Base-by-base conservation (phyloP, 2,888 invertebrate species). In the Autographa pulchrina region DNA sequence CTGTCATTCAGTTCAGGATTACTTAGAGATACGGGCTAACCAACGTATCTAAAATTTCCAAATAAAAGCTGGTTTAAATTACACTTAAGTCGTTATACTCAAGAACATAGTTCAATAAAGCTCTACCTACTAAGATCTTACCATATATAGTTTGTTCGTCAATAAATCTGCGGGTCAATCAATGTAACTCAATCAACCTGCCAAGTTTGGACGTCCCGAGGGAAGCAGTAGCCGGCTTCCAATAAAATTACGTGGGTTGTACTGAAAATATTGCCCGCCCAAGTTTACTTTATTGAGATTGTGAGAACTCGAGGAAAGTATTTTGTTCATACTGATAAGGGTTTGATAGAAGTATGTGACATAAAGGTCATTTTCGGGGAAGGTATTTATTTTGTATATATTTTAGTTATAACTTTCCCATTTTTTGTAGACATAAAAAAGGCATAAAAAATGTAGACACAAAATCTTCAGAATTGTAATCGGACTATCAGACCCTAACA, bases 161-260 rank as follows among this genome's bases (percentile, higher is more conserved):
- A 6, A 48, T 48, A 48, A 56, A 56, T 56, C 54, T 56, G 25
- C 5, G 13, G 54, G 9, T 25, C 54, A 56, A 56, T 56, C 54
- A 56, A 56, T 25, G 54, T 56, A 56, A 25, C 54, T 56, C 54
- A 56, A 56, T 56, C 54, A 56, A 56, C 25, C 54, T 56, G 54
- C 25, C 54, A 20, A 56, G 54, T 56, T 20, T n/a, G 48, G 48
- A 48, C 54, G 54, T 56, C 54, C 54, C 54, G 13, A 25, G 54
- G 54, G 54, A 56, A 11, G 54, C 54, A 20, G 8, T 54, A 25
- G 54, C 20, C 54, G 13, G 13, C 25, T 56, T 20, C 18, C 20
- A 20, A 25, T 20, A 13, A 56, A 25, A 25, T 56, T 56, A 54
- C 20, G 54, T 56, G 54, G 54, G 20, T 13, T 25, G 54, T 25